phyloP scores from a whole-genome alignment of 2,797 vertebrate species.

The Enteromius thamalakanensis region DNA sequence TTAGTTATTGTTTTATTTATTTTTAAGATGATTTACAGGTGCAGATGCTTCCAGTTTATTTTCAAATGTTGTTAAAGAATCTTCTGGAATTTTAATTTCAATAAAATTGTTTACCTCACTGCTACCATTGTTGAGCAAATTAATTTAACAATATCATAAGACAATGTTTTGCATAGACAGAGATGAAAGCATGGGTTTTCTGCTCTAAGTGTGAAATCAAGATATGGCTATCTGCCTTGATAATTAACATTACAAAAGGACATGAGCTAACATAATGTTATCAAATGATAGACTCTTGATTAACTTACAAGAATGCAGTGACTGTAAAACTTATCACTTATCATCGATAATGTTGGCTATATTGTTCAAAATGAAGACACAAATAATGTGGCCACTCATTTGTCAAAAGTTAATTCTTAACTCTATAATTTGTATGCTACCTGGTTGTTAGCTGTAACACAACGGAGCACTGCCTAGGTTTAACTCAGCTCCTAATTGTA shows the following conservation, averaged over 20 bases:
- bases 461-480: background rate
- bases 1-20: background rate
- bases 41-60: background rate
- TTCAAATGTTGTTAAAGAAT: background rate
- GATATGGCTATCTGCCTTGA: background rate
- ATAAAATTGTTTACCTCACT: constrained; percentile 20
- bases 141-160: background rate
- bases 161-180: background rate
- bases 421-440: background rate
- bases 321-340: background rate
- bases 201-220: background rate
- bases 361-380: background rate
- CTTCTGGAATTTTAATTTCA: background rate
- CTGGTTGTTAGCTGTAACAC: background rate
- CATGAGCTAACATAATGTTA: background rate
- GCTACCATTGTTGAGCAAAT: background rate
- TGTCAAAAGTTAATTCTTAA: background rate
- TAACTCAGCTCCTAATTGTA: background rate
- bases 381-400: background rate
- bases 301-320: too few relatives aligned
- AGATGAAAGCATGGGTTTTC: background rate
- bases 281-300: background rate
- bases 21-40: background rate
- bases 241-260: background rate
- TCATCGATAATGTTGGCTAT: background rate